Percentiles rank a stretch among this genome's conserved stretches.
Evolutionary conservation across 2,888 invertebrate genomes (phyloP).

Genomic region (Listrodromus nycthemerus): DNA sequence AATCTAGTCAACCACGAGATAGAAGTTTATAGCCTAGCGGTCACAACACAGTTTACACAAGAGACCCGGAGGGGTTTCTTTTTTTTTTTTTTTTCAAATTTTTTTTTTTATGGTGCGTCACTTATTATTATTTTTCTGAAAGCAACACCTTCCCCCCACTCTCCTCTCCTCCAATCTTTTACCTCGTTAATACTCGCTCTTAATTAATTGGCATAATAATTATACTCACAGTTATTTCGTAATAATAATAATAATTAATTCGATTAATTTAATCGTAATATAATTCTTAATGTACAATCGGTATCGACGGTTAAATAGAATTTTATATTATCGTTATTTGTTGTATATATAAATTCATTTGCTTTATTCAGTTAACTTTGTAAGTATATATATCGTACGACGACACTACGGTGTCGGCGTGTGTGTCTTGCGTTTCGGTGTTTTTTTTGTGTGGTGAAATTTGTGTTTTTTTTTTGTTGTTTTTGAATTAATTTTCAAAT

Average conservation of each 20-base stretch:
- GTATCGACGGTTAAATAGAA: conserved; percentile 75
- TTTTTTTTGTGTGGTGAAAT: conserved; percentile 53
- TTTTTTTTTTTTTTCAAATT: conserved; percentile 62
- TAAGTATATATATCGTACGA: conserved; percentile 70
- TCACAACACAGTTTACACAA: conserved; percentile 79
- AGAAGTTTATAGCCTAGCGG: conserved; percentile 76
- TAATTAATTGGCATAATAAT: conserved; percentile 78
- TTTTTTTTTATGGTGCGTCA: conserved; percentile 67
- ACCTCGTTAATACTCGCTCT: conserved; percentile 78
- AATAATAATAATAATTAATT: conserved; percentile 65
- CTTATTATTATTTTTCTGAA: conserved; percentile 51
- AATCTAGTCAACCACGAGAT: conserved; percentile 75
- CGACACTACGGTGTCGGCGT: conserved; percentile 70
- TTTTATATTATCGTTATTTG: conserved; percentile 78
- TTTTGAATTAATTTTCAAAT: conserved; percentile 14
- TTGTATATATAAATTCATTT: conserved; percentile 77
- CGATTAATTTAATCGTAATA: conserved; percentile 61
- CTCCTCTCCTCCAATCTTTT: conserved; percentile 49
- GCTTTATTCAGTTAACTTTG: conserved; percentile 74
- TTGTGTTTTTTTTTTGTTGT: conserved; percentile 49
- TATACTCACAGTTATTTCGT: conserved; percentile 77
- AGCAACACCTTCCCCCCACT: no score
- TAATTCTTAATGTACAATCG: conserved; percentile 60
- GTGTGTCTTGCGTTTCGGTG: conserved; percentile 39
- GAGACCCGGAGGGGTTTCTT: conserved; percentile 68